Evolutionary conservation across 2,888 invertebrate genomes (phyloP).

Genomic region (Hydropsyche betteni): DNA sequence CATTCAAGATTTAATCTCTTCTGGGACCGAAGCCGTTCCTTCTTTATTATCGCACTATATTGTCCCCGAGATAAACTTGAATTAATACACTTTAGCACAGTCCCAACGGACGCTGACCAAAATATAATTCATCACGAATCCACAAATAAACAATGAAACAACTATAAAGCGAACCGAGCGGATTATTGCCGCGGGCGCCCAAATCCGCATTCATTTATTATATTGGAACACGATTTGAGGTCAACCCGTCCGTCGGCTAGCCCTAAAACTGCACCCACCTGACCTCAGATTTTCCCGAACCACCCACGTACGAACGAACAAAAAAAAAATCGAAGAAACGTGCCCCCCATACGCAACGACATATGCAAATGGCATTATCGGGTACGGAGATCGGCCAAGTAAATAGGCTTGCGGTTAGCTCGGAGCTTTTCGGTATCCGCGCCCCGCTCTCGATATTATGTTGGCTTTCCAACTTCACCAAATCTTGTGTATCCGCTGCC

Average conservation of each 20-base stretch:
- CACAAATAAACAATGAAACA: no score
- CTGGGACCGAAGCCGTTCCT: constrained; percentile 10
- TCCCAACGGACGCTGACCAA: constrained; percentile 2
- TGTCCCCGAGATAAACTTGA: constrained; percentile 30
- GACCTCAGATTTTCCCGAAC: no score
- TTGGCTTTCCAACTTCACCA: constrained; percentile 29
- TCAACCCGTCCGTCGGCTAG: no score
- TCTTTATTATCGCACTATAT: constrained; percentile 30
- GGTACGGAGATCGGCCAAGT: constrained; percentile 20
- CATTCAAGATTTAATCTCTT: constrained; percentile 26
- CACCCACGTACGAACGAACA: no score
- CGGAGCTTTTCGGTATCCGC: constrained; percentile 10
- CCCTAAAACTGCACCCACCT: no score
- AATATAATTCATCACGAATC: no score
- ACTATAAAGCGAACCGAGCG: no score
- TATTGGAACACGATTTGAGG: no score
- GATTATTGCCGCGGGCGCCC: no score
- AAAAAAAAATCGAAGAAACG: no score
- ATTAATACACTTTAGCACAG: constrained; percentile 24
- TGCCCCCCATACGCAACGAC: neutral
- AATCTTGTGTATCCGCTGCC: constrained; percentile 24
- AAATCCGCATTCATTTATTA: no score
- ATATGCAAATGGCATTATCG: constrained; percentile 32
- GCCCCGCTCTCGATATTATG: constrained; percentile 9
- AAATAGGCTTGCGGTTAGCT: constrained; percentile 37